Percentiles rank a stretch among this genome's conserved stretches.
phyloP scores from a whole-genome alignment of 2,113 vertebrate species.

The Dryoscopus gambensis region DNA sequence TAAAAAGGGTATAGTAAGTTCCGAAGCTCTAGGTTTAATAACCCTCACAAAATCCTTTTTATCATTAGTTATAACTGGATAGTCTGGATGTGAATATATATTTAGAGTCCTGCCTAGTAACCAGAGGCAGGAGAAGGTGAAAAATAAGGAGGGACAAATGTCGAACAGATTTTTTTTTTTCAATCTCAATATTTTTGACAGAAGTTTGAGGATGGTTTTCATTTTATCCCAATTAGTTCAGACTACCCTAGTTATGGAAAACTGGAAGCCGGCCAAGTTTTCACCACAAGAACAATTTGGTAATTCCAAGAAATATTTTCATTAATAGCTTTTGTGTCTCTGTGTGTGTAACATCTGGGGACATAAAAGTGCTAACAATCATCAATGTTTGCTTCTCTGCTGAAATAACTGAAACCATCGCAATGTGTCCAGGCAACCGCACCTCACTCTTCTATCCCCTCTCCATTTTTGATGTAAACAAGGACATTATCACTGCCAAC shows the following conservation, averaged over 20 bases:
- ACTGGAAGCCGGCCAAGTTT: background rate
- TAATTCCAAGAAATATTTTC: background rate
- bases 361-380: background rate
- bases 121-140: background rate
- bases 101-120: background rate
- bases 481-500: background rate
- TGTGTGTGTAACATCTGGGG: background rate
- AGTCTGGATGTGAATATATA: background rate
- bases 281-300: background rate
- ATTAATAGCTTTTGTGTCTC: background rate
- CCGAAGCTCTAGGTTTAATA: background rate
- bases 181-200: background rate
- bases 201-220: background rate
- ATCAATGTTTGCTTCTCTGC: background rate
- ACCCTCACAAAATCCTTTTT: background rate
- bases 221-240: conserved; percentile 10
- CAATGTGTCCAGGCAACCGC: background rate
- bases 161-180: background rate
- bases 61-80: background rate
- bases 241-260: background rate
- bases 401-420: background rate
- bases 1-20: background rate
- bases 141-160: background rate
- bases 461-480: background rate
- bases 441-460: background rate